Evolutionary conservation across 2,113 vertebrate genomes (phyloP), one percentile per base, ranked within the genome.

Genomic region (Orthonyx spaldingii): DNA sequence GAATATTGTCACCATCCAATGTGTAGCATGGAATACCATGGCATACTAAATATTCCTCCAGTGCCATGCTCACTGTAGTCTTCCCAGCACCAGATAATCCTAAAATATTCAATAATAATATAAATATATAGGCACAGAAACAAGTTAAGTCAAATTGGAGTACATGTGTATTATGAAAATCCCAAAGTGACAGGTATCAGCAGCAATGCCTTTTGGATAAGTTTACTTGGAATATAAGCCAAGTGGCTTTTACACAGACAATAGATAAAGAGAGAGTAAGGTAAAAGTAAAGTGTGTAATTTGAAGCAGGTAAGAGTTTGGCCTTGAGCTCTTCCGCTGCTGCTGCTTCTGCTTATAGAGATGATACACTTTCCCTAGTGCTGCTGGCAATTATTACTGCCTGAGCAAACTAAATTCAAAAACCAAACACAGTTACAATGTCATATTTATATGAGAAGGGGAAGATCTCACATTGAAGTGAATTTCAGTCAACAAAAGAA

Each of bases 11-110:
- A 32, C 99, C 99, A 70, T 99, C 99, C 93, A 99, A 96, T 0
- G 99, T 99, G 96, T 99, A 99, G 97, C 99, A 99, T 0, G 99
- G 99, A 81, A 99, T 99, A 19, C 99, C 99, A 21, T 99, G 99
- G 79, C 99, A 99, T 20, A 99, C 99, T 83, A 99, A 97, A 89
- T 99, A 99, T 71, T 99, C 99, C 97, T 99, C 99, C 93, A 99
- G 86, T 37, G 99, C 99, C 99, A 99, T 99, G 98, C 99, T 99
- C 70, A 99, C 99, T 1, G 99, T 99, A 37, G 99, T 99, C 98
- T 99, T 99, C 30, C 99, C 99, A 52, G 99, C 99, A 59, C 99
- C 99, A 18, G 99, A 99, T 0, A 99, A 91, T 63, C 99, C 99
- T 99, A 81, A 9, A 85, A 90, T 18, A 90, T 66, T 63, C 27